Evolutionary conservation across 2,113 vertebrate species (phyloP).

Genomic region (Atractosteus spatula): DNA sequence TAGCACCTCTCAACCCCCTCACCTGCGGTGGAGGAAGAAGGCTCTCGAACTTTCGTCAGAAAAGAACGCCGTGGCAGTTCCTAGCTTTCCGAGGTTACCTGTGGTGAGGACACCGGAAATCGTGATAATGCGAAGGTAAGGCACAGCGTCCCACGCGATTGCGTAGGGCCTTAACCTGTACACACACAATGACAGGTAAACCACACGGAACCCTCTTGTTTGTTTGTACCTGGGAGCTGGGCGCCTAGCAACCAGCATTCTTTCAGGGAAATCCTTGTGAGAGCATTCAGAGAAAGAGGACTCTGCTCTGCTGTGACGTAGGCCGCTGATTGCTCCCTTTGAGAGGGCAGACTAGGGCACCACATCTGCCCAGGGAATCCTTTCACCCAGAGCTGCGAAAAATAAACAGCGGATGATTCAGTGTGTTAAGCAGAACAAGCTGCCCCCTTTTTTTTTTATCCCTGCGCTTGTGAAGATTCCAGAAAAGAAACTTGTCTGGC

Average conservation of each 20-base stretch:
- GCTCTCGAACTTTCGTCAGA: not conserved
- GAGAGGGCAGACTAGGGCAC: not conserved
- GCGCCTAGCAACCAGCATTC: conserved; percentile 52
- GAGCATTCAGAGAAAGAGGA: conserved; percentile 9
- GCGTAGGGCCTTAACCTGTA: conserved; percentile 41
- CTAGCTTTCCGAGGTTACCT: not conserved
- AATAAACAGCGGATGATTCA: not conserved
- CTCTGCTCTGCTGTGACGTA: not conserved
- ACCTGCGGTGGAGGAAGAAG: too few species aligned
- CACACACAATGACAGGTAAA: conserved; percentile 44
- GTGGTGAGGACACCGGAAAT: not conserved
- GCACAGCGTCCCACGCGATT: conserved; percentile 7
- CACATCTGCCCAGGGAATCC: not conserved
- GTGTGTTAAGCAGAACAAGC: not conserved
- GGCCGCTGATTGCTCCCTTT: not conserved
- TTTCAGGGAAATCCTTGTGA: conserved; percentile 56
- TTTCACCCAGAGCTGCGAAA: not conserved
- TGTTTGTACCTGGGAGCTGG: conserved; percentile 42
- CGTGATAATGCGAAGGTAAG: conserved; percentile 19
- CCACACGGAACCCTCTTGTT: conserved; percentile 51
- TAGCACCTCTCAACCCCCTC: too few species aligned
- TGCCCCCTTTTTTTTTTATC: not conserved
- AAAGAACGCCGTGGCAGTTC: conserved; percentile 6
- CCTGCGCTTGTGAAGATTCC: not conserved
- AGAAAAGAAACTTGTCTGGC: not conserved